Evolutionary conservation across 2,888 invertebrate genomes (phyloP).

Genomic region (Lamellibrachia satsuma): DNA sequence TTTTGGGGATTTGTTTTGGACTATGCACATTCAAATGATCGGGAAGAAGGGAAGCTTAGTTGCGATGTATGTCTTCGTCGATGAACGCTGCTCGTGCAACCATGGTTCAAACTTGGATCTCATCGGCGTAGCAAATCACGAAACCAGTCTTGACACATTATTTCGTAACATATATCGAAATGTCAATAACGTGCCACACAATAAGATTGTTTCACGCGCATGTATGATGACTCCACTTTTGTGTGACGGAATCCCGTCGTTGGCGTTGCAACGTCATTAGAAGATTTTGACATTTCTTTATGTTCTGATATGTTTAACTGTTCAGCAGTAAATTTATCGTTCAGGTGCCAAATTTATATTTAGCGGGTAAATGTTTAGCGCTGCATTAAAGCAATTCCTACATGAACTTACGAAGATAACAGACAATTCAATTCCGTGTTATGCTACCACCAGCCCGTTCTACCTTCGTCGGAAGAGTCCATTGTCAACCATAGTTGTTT

Average conservation of each 20-base stretch:
- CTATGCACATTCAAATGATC: constrained; percentile 1
- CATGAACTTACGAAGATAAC: not conserved
- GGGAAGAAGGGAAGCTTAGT: not conserved
- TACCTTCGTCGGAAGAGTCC: not conserved
- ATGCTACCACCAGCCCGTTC: not conserved
- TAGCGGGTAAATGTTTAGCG: not conserved
- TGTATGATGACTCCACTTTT: not conserved
- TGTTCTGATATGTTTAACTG: not conserved
- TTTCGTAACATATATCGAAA: not conserved
- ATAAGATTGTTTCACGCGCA: not conserved
- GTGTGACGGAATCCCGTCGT: not conserved
- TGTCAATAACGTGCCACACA: not conserved
- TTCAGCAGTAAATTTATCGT: not conserved
- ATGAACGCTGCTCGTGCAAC: not conserved
- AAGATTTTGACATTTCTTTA: not conserved
- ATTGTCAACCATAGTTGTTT: constrained; percentile 3
- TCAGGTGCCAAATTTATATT: not conserved
- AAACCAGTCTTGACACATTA: not conserved
- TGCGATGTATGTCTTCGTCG: not conserved
- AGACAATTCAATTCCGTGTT: not conserved
- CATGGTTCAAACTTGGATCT: not conserved
- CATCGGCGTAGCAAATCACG: not conserved
- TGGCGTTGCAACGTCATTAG: not conserved
- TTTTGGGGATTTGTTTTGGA: not conserved
- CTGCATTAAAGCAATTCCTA: not conserved